Percentiles rank a stretch among this genome's conserved stretches.
phyloP scores from a whole-genome alignment of 2,888 invertebrate species.

The Dicyrtomina minuta region DNA sequence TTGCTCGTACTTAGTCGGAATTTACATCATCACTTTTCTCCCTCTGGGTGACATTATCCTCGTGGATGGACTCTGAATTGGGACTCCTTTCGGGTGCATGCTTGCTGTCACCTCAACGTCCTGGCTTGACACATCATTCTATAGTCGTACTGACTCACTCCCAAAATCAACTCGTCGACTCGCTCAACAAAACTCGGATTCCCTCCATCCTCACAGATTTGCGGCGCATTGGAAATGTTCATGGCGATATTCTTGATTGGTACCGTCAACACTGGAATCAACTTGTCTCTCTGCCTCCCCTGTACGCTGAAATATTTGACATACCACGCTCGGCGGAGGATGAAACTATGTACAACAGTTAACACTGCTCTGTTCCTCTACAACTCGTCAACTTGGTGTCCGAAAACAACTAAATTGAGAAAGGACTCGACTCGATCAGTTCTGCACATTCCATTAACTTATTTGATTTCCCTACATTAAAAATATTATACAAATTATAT shows the following conservation, averaged over 20 bases:
- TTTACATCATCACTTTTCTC: conserved; percentile 80
- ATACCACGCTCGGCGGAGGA: conserved; percentile 83
- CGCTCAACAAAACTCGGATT: conserved; percentile 64
- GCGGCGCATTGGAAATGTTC: conserved; percentile 75
- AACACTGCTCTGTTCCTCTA: conserved; percentile 12
- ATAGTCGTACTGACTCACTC: conserved; percentile 68
- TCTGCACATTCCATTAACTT: too few species aligned
- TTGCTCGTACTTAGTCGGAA: conserved; percentile 65
- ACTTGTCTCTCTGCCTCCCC: conserved; percentile 76
- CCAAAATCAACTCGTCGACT: conserved; percentile 80
- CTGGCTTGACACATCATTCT: conserved; percentile 77
- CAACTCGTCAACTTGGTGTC: not conserved
- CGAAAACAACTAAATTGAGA: not conserved
- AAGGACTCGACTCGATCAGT: not conserved
- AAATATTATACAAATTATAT: too few species aligned
- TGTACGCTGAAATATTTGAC: conserved; percentile 96
- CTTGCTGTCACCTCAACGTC: conserved; percentile 76
- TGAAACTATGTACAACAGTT: conserved; percentile 54
- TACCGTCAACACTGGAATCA: conserved; percentile 85
- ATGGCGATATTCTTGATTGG: conserved; percentile 83
- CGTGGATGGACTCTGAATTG: conserved; percentile 84
- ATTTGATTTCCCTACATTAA: too few species aligned
- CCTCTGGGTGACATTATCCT: conserved; percentile 70
- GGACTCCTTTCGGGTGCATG: conserved; percentile 85
- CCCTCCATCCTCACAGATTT: conserved; percentile 70